Evolutionary conservation across 2,888 invertebrate species (phyloP).

Genomic region (Caenorhabditis sulstoni): DNA sequence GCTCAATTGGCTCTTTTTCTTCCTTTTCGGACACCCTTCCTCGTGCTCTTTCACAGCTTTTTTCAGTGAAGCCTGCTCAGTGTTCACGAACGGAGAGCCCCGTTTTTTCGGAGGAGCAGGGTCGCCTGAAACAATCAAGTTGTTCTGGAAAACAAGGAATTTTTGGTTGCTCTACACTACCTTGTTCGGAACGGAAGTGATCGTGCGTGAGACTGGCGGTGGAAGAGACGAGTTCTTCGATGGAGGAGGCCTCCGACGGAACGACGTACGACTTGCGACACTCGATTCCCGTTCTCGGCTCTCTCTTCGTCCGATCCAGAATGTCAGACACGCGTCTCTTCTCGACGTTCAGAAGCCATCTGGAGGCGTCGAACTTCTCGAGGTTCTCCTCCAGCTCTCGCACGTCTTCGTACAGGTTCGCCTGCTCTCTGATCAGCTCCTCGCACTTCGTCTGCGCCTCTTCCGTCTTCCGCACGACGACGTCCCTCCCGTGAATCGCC

Average conservation of each 20-base stretch:
- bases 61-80: no score
- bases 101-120: not conserved
- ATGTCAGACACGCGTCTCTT: constrained; percentile 53
- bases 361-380: constrained; percentile 48
- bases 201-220: constrained; percentile 38
- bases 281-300: constrained; percentile 39
- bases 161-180: no score
- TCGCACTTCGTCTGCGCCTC: constrained; percentile 48
- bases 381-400: constrained; percentile 43
- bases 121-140: not conserved
- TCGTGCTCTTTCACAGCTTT: constrained; percentile 16
- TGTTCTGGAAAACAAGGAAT: not conserved
- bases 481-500: constrained; percentile 17
- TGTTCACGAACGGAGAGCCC: not conserved
- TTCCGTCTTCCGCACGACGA: constrained; percentile 7
- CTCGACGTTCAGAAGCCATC: constrained; percentile 59
- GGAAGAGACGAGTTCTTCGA: constrained; percentile 41
- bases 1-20: constrained; percentile 8
- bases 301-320: constrained; percentile 51
- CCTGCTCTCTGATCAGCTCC: constrained; percentile 35
- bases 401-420: constrained; percentile 53
- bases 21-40: constrained; percentile 40
- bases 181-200: constrained; percentile 23
- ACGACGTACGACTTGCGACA: constrained; percentile 41
- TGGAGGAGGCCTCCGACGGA: constrained; percentile 24